These are phyloP conservation scores for Fregata magnificens DNA, from an alignment of 2,113 vertebrate species.

Conservation along the genomic window DNA sequence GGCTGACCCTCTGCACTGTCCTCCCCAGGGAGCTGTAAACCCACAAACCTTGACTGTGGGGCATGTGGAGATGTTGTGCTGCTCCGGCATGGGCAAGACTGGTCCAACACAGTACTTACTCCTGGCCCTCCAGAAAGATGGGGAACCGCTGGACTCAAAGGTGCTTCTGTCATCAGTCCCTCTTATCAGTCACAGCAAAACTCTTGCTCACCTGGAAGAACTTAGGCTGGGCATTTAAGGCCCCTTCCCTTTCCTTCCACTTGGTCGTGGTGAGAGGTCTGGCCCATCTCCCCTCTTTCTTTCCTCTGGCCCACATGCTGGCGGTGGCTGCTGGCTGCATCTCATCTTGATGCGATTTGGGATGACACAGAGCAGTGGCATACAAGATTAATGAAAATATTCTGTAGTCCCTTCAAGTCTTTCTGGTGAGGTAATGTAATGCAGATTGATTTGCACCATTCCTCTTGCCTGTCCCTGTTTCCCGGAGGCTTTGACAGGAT, in stretches of 20 bases:
- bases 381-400: slow-evolving; percentile 25
- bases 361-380: neutral
- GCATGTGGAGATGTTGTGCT: neutral
- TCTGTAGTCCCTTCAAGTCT: neutral
- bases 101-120: neutral
- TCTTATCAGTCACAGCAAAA: neutral
- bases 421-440: slow-evolving; percentile 23
- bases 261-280: neutral
- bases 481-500: neutral
- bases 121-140: neutral
- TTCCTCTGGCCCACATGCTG: neutral
- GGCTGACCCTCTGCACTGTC: neutral
- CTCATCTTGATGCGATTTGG: neutral
- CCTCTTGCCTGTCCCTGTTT: neutral
- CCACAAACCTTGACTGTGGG: neutral
- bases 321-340: neutral
- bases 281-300: neutral
- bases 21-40: neutral
- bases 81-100: neutral
- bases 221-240: neutral
- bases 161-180: neutral
- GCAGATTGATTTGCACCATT: slow-evolving; percentile 35
- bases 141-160: neutral
- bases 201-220: neutral
- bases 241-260: neutral